A percentile compares a stretch with the other conserved stretches of the same genome.
These are phyloP conservation scores for Peromyscus leucopus DNA, from an alignment of 2,113 vertebrate genomes.

Conservation along the genomic window DNA sequence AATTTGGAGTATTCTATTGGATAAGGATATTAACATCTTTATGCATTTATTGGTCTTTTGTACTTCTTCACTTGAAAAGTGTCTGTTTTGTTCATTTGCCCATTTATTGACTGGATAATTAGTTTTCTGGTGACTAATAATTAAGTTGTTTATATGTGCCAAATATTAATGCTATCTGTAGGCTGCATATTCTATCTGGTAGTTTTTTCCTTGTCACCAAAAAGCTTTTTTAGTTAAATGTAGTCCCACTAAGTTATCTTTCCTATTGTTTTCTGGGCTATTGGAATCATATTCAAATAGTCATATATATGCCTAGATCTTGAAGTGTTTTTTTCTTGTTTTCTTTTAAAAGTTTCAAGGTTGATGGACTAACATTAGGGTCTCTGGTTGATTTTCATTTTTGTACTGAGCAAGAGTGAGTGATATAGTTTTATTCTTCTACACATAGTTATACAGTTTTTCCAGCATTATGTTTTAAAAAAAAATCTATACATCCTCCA, in stretches of 20 bases:
- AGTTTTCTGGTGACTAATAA: background rate
- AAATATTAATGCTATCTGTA: background rate
- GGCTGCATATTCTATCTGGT: background rate
- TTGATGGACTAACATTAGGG: background rate
- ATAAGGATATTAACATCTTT: background rate
- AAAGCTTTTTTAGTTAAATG: background rate
- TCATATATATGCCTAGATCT: background rate
- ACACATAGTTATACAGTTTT: background rate
- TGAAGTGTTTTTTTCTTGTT: background rate
- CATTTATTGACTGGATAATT: background rate
- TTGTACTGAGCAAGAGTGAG: background rate
- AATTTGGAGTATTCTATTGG: background rate
- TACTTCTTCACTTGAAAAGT: background rate
- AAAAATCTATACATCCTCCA: background rate
- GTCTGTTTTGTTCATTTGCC: background rate
- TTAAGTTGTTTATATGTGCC: background rate
- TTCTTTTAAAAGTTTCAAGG: background rate
- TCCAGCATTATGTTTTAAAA: background rate
- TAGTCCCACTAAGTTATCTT: background rate
- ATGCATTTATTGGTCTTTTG: background rate
- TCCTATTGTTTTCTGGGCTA: background rate
- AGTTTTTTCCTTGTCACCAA: background rate
- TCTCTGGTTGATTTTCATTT: background rate
- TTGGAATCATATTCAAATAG: background rate
- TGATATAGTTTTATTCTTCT: background rate